Conservation (phyloP, 1,140 invertebrate species). For the Aphidius ervi region DNA sequence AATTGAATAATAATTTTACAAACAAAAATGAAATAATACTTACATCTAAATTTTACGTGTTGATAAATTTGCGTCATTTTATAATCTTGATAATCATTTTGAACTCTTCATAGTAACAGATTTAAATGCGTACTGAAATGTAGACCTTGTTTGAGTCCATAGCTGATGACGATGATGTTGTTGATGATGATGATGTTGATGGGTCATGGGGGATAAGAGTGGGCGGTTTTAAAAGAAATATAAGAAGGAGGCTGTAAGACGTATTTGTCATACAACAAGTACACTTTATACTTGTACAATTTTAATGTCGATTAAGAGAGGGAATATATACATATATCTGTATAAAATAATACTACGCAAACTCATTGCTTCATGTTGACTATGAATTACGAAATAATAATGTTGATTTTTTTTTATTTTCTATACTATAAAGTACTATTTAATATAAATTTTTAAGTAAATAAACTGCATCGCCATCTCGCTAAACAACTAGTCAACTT, state of each 20-base stretch:
- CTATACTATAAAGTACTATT: too few species aligned
- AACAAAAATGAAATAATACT: conserved; percentile 23
- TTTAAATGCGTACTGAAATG: conserved; percentile 39
- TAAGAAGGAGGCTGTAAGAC: not conserved
- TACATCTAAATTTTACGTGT: conserved; percentile 39
- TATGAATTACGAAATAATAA: too few species aligned
- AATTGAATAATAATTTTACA: not conserved
- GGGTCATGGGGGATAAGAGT: conserved; percentile 2
- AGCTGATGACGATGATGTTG: conserved; percentile 8
- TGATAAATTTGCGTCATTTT: conserved; percentile 33
- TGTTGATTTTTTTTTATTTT: not conserved
- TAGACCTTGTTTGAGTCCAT: conserved; percentile 36
- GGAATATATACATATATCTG: not conserved
- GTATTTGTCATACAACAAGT: too few species aligned
- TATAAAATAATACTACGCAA: conserved; percentile 23
- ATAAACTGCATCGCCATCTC: conserved; percentile 33
- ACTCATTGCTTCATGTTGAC: conserved; percentile 20
- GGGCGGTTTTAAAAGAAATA: not conserved
- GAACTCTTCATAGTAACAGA: conserved; percentile 28
- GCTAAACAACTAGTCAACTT: conserved; percentile 2
- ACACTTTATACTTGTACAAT: too few species aligned
- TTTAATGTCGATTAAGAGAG: not conserved
- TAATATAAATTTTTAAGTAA: conserved; percentile 11
- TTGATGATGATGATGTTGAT: not conserved
- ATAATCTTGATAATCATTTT: conserved; percentile 11